Percentiles rank a stretch among this genome's conserved stretches.
Conservation (phyloP, 2,797 vertebrate genomes). For the Amphiprion clarkii region DNA sequence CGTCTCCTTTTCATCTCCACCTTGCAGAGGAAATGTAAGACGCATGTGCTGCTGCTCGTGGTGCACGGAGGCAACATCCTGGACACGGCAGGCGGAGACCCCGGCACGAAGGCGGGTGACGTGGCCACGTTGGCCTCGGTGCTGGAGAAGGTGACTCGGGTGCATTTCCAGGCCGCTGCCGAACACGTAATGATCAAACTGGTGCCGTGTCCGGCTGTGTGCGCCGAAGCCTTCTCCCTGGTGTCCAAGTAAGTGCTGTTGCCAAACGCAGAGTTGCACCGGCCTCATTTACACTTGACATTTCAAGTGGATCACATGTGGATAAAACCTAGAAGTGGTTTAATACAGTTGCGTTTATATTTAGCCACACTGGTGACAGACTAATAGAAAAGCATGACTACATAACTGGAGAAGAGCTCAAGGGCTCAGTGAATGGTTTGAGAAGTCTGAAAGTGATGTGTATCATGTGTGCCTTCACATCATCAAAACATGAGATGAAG, state of each 20-base stretch:
- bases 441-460: background rate
- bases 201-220: constrained; percentile 95
- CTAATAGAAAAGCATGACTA: background rate
- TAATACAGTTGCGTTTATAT: constrained; percentile 8
- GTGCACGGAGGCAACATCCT: constrained; percentile 96
- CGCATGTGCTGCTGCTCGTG: constrained; percentile 92
- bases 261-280: background rate
- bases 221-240: constrained; percentile 95
- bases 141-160: constrained; percentile 93
- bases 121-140: constrained; percentile 91
- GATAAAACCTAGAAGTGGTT: constrained; percentile 5
- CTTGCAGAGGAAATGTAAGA: constrained; percentile 89
- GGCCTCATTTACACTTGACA: constrained; percentile 5
- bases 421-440: background rate
- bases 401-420: background rate
- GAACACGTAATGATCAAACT: constrained; percentile 94
- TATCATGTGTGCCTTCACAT: background rate
- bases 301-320: constrained; percentile 11
- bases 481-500: no score
- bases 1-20: constrained; percentile 2
- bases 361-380: background rate
- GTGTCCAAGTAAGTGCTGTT: constrained; percentile 92
- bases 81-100: constrained; percentile 90
- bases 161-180: constrained; percentile 92
- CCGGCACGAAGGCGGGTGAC: constrained; percentile 90